phyloP scores from a whole-genome alignment of 2,113 vertebrate genomes.

The Tragelaphus buxtoni region DNA sequence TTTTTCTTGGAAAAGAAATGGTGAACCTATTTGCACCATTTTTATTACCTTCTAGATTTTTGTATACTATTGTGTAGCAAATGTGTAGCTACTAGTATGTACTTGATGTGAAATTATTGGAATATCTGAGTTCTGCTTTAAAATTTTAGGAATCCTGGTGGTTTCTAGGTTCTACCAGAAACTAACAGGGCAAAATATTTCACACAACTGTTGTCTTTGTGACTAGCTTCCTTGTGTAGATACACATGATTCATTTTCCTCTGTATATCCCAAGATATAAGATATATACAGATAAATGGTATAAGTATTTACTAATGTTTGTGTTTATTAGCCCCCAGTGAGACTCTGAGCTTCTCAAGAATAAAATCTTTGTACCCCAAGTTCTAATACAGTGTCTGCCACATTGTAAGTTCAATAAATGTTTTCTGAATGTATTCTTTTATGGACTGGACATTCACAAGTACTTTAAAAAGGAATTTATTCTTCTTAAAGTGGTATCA shows the following conservation, averaged over 20 bases:
- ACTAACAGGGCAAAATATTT: neutral
- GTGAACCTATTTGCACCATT: constrained; percentile 39
- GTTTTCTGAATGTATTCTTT: neutral
- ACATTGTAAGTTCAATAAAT: neutral
- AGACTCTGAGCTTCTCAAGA: neutral
- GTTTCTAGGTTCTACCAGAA: neutral
- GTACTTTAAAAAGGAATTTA: neutral
- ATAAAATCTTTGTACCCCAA: neutral
- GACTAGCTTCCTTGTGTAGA: neutral
- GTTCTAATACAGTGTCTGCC: neutral
- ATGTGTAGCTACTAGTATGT: neutral
- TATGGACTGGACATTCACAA: neutral
- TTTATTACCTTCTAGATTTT: constrained; percentile 40
- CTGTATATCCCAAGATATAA: neutral
- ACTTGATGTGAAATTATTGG: neutral
- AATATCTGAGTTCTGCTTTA: neutral
- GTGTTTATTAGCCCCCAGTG: neutral
- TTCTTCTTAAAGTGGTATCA: neutral
- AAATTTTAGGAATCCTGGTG: neutral
- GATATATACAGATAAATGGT: neutral
- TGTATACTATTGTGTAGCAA: neutral
- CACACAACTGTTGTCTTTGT: neutral
- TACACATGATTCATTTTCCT: neutral
- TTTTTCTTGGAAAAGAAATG: constrained; percentile 61
- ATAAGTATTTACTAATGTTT: neutral